Percentiles rank a stretch among this genome's conserved stretches.
phyloP scores from a whole-genome alignment of 2,888 invertebrate species.

The Frankliniella fusca region DNA sequence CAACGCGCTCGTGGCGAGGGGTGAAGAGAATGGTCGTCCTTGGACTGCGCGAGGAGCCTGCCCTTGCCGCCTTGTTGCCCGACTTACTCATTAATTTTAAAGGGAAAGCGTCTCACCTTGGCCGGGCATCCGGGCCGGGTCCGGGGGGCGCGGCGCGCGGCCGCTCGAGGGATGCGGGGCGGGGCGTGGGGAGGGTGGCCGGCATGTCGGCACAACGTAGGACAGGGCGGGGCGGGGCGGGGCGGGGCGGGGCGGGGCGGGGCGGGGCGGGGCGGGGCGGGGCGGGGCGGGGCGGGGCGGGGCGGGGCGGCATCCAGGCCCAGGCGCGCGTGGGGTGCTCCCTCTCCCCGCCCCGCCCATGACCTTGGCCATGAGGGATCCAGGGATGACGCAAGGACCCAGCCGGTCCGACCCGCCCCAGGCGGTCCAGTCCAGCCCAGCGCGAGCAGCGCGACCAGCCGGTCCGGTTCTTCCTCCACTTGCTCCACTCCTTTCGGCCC shows the following conservation, averaged over 20 bases:
- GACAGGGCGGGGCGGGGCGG: neutral
- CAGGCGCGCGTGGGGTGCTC: no score
- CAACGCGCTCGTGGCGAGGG: no score
- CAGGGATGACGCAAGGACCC: neutral
- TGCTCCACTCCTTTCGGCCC: no score
- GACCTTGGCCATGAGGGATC: neutral
- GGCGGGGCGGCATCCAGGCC: neutral
- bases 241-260: no score
- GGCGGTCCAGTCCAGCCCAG: no score
- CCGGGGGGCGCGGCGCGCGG: neutral
- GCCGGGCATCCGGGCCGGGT: neutral
- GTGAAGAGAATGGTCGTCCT: no score
- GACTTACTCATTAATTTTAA: no score
- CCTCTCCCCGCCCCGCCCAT: neutral
- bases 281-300: neutral
- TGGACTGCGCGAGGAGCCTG: neutral
- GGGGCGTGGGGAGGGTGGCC: neutral
- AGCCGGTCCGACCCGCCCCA: no score
- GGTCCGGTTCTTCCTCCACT: no score
- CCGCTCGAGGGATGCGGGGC: neutral
- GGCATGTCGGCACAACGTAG: neutral
- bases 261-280: neutral
- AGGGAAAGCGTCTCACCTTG: no score
- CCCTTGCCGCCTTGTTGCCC: no score
- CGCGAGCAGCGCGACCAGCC: no score